Evolutionary conservation across 2,113 vertebrate genomes (phyloP).

Genomic region (Daboia siamensis): DNA sequence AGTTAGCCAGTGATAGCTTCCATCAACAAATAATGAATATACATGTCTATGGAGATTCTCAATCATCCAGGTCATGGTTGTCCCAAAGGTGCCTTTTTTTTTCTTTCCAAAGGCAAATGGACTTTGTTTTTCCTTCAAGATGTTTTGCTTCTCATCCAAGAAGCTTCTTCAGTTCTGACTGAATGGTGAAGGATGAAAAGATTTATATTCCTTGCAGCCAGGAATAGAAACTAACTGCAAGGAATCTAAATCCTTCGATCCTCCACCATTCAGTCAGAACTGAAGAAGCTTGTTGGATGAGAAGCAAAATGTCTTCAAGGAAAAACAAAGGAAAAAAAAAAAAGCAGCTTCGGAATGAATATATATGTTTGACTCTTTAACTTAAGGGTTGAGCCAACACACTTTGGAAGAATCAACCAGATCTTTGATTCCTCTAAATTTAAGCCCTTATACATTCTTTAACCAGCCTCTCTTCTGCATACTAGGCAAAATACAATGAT

Average conservation of each 20-base stretch:
- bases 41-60: not conserved
- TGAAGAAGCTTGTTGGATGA: not conserved
- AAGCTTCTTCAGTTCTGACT: no score
- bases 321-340: not conserved
- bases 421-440: conserved; percentile 76
- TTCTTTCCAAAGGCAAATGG: no score
- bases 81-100: not conserved
- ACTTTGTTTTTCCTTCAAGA: no score
- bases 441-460: conserved; percentile 81
- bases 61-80: not conserved
- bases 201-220: no score
- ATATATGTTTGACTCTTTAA: not conserved
- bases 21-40: not conserved
- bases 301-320: not conserved
- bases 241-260: not conserved
- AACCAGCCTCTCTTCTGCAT: conserved; percentile 78
- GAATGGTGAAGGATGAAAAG: no score
- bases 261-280: not conserved
- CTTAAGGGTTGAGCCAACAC: not conserved
- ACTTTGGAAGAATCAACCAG: not conserved
- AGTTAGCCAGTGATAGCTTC: not conserved
- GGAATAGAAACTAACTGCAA: no score
- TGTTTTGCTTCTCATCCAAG: no score
- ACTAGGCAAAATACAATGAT: conserved; percentile 79
- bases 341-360: not conserved